Evolutionary conservation across 1,140 invertebrate genomes (phyloP).

Genomic region (Drosophila pruinosa): DNA sequence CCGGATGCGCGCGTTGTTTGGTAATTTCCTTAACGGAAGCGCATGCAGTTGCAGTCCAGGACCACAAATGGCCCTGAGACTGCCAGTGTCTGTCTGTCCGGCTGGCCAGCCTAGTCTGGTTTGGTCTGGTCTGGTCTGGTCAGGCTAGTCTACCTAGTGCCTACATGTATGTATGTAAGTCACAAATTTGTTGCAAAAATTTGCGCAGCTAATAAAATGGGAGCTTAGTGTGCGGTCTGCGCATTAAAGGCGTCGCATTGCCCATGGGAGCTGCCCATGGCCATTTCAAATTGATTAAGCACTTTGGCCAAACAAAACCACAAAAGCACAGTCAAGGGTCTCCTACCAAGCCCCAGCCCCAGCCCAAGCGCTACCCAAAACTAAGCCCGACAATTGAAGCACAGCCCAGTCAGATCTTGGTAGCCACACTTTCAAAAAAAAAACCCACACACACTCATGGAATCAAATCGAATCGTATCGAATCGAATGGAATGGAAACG

Average conservation of each 20-base stretch:
- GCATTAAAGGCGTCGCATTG: slow-evolving; percentile 38
- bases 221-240: slow-evolving; percentile 2
- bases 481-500: slow-evolving; percentile 14
- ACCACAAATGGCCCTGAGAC: slow-evolving; percentile 15
- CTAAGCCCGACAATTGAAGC: slow-evolving; percentile 4
- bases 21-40: slow-evolving; percentile 79
- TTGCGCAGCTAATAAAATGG: slow-evolving; percentile 44
- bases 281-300: slow-evolving; percentile 63
- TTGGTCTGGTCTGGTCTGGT: not conserved
- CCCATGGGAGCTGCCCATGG: slow-evolving; percentile 8
- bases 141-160: not conserved
- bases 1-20: slow-evolving; percentile 79
- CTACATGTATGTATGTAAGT: slow-evolving; percentile 2
- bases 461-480: slow-evolving; percentile 24
- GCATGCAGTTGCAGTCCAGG: slow-evolving; percentile 60
- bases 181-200: slow-evolving; percentile 45
- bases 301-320: slow-evolving; percentile 38
- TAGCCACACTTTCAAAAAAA: not conserved
- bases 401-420: slow-evolving; percentile 1
- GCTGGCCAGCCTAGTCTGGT: slow-evolving; percentile 7
- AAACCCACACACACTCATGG: slow-evolving; percentile 7
- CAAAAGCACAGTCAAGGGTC: slow-evolving; percentile 16
- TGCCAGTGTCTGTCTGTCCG: slow-evolving; percentile 24
- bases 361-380: slow-evolving; percentile 3
- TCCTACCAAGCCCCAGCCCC: not conserved